Evolutionary conservation across 1,140 invertebrate species (phyloP), one percentile per base, ranked within the genome.

Genomic region (Leptopilina boulardi): DNA sequence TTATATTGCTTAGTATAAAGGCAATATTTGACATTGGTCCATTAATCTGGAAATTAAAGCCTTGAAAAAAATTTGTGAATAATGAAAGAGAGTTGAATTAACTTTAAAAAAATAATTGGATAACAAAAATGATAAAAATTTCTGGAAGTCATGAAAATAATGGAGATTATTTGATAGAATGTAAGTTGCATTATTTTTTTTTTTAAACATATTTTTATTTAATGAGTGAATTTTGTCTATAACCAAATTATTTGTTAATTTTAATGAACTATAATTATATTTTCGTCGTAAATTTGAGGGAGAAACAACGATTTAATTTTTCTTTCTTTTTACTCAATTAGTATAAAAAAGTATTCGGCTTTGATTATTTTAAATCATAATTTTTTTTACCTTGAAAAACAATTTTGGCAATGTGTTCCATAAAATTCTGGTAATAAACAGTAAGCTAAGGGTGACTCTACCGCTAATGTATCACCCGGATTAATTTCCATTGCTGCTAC

Each of bases 381-480:
- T 23, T 26, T 59, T n/a, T 74, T 59, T 83, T 71, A 95, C 94
- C 95, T 93, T 78, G 92, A 89, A 82, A 97, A 96, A 87, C 97
- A 98, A 84, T 97, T 93, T 77, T 96, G 94, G 86, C 97, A 98
- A 87, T 97, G 95, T 8, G 93, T 94, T 3, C 94, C 93, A 87
- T 94, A 95, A 86, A 92, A 94, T 38, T 94, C 93, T 0, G 94
- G 93, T 15, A 96, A 85, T 2, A 98, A 90, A 73, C 95, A 95
- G 1, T 95, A 94, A 2, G 94, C 94, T 80, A 94, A 94, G 0
- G 97, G 95, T 59, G 92, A 89, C 88, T 98, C 97, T 13, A 93
- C 91, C 6, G 95, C 88, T 30, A 97, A 86, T 10, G 93, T 91
- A 83, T 95, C 94, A 0, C 95, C 94, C 0, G 94, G 92, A 74